Base-by-base conservation (phyloP, 2,113 vertebrate genomes). In the Chionis minor region DNA sequence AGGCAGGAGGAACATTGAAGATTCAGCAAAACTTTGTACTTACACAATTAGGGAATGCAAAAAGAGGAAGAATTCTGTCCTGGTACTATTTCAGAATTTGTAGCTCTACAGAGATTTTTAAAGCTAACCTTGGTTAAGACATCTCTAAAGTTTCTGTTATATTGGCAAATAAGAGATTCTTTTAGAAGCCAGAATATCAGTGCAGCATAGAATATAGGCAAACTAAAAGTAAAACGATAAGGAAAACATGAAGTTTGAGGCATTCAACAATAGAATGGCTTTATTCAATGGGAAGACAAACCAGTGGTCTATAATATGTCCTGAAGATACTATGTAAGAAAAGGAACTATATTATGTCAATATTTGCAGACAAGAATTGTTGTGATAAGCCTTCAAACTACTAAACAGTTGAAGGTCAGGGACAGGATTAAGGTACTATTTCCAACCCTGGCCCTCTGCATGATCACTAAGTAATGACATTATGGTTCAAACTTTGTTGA, bases 371-470 rank as follows among this genome's bases (percentile, higher is more conserved):
- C 45, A 70, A 81, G 30, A 61, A 70, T 17, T 69, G 54, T 15
- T 47, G 56, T 18, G 30, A 83, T 49, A 80, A 47, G 22, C 30
- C 62, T 70, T 78, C 55, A 81, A 74, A 70, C 5, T 24, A 54
- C 45, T 63, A 38, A 75, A 82, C 13, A 49, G 33, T 3, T 32
- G 6, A 90, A 95, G 35, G 55, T 58, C 51, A 47, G 40, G 27
- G 26, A 70, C 27, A 63, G 15, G 35, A 58, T 62, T 47, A 86
- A 79, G 33, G 26, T 42, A 27, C 5, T 65, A 4, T 42, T 84
- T 85, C 22, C 15, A 92, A 4, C 6, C 6, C 20, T 0, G 0
- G 52, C 4, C 10, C 19, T 3, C 2, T 52, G 35, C 30, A 61
- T 38, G 45, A 70, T 21, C 62, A 63, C 20, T 35, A 45, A 84